Conservation (phyloP, 2,888 invertebrate genomes). For the Dastarcus helophoroides region DNA sequence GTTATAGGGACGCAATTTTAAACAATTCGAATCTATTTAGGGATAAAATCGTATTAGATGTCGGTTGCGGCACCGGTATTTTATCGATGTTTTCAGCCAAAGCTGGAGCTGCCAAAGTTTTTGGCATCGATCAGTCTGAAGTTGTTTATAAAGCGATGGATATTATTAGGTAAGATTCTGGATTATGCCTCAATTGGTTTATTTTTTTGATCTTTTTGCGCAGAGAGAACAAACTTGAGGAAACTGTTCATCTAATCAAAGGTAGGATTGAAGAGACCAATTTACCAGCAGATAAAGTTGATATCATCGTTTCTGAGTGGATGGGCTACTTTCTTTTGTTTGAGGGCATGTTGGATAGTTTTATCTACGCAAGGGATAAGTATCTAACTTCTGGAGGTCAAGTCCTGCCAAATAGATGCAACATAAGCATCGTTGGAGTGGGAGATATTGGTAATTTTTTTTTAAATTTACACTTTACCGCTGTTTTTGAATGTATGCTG, state of each 20-base stretch:
- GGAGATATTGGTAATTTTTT: slow-evolving; percentile 50
- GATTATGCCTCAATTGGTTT: too few relatives aligned
- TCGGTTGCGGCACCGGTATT: slow-evolving; percentile 97
- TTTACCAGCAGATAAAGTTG: slow-evolving; percentile 65
- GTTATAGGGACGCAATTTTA: slow-evolving; percentile 74
- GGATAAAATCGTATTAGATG: slow-evolving; percentile 78
- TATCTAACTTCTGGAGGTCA: slow-evolving; percentile 65
- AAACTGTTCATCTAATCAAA: slow-evolving; percentile 66
- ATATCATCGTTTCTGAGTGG: slow-evolving; percentile 95
- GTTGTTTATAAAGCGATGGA: slow-evolving; percentile 93
- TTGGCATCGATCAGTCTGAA: slow-evolving; percentile 92
- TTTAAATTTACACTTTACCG: background rate
- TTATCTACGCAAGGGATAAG: slow-evolving; percentile 77
- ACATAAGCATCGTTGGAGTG: slow-evolving; percentile 68
- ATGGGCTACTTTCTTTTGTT: slow-evolving; percentile 97
- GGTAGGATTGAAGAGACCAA: slow-evolving; percentile 77
- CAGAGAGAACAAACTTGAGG: slow-evolving; percentile 63
- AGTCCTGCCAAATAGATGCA: slow-evolving; percentile 75
- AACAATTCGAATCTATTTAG: slow-evolving; percentile 57
- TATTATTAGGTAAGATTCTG: slow-evolving; percentile 78
- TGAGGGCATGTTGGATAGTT: slow-evolving; percentile 93
- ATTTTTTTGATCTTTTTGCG: slow-evolving; percentile 11
- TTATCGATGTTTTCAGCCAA: slow-evolving; percentile 96
- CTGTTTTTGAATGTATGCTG: too few relatives aligned
- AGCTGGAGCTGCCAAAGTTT: slow-evolving; percentile 82